Evolutionary conservation across 2,113 vertebrate species (phyloP).

Genomic region (Myrmecophaga tridactyla): DNA sequence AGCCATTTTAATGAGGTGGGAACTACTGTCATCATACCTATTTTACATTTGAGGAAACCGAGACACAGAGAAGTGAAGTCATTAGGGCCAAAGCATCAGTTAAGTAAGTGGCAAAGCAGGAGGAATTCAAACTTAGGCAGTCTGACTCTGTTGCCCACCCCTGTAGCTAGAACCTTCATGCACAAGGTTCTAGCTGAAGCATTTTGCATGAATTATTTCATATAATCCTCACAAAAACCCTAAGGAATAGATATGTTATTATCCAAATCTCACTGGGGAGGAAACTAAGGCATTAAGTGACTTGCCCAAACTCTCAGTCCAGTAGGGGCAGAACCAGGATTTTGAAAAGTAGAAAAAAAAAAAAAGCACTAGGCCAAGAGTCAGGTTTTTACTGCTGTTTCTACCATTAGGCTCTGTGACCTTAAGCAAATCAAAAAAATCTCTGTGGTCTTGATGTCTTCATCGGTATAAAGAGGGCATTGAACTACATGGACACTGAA

Average conservation of each 20-base stretch:
- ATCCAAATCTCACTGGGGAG: background rate
- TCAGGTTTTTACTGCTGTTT: background rate
- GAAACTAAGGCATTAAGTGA: slow-evolving; percentile 28
- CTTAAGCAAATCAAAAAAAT: background rate
- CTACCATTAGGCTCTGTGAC: background rate
- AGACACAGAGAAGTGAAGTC: slow-evolving; percentile 16
- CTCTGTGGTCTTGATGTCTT: background rate
- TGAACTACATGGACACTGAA: background rate
- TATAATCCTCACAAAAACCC: background rate
- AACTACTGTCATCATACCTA: background rate
- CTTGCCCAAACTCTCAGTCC: background rate
- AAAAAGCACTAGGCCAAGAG: background rate
- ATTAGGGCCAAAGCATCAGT: background rate
- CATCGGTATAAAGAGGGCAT: background rate
- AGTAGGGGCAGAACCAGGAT: background rate
- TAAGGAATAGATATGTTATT: background rate
- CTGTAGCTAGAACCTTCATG: background rate
- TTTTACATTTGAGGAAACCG: slow-evolving; percentile 15
- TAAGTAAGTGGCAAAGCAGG: background rate
- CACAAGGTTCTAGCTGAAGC: background rate
- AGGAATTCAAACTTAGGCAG: background rate
- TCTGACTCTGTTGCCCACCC: background rate
- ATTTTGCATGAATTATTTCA: background rate
- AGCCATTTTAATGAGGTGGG: background rate
- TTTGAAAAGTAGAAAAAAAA: slow-evolving; percentile 5